Conservation (phyloP, 2,113 vertebrate species). For the Dipodomys spectabilis region DNA sequence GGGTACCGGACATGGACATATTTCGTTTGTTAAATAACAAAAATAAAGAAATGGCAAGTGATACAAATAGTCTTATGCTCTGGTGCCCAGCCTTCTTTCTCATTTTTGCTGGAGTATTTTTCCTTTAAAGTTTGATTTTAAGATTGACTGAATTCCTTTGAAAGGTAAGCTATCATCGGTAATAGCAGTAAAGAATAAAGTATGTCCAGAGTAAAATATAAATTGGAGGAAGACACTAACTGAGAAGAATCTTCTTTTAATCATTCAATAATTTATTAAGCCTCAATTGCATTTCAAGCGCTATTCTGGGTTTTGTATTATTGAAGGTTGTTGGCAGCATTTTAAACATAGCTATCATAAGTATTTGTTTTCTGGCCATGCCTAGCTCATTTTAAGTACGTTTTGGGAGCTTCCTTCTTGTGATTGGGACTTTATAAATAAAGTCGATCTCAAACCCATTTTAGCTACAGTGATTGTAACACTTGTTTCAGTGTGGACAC, state of each 20-base stretch:
- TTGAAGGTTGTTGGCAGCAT: neutral
- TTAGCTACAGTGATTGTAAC: neutral
- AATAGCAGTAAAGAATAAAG: too few relatives aligned
- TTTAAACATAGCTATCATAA: neutral
- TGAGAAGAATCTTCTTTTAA: neutral
- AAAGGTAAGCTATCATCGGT: neutral
- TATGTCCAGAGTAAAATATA: neutral
- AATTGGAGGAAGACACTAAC: neutral
- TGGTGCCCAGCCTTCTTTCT: neutral
- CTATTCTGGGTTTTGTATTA: neutral
- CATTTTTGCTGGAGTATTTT: neutral
- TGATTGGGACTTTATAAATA: neutral
- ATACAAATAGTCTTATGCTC: too few relatives aligned
- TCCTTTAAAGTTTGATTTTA: neutral
- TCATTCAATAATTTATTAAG: slow-evolving; percentile 13
- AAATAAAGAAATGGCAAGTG: too few relatives aligned
- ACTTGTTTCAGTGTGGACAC: neutral
- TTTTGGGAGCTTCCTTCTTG: neutral
- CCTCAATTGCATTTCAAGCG: neutral
- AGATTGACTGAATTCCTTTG: neutral
- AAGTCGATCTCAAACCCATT: neutral
- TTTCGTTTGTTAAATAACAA: too few relatives aligned
- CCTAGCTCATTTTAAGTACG: neutral
- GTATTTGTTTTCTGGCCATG: neutral
- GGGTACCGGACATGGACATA: too few relatives aligned